Base-by-base conservation (phyloP, 2,797 vertebrate genomes). In the Pseudochromis fuscus region DNA sequence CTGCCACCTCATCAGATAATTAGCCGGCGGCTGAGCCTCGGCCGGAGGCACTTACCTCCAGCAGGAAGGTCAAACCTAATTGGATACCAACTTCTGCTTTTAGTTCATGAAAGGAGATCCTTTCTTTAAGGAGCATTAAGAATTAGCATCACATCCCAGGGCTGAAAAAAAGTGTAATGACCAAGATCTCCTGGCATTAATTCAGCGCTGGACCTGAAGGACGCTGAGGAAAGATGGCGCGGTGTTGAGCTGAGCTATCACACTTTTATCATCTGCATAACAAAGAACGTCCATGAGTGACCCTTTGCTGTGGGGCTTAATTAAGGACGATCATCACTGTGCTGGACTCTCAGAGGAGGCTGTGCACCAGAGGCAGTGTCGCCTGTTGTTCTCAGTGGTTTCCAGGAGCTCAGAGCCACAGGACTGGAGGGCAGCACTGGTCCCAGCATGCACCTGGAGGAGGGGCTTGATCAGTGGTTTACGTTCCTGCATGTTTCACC, bases 31-130 rank as follows among this genome's bases (percentile, higher is more conserved):
- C 35, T 35, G 33, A 35, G 33, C 11, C 33, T 35, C 10, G 33
- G 33, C 35, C 35, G 31, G 38, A 42, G 38, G 38, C 7, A 19
- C 18, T 42, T n/a, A n/a, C 28, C 21, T 33, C 15, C 21, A 24
- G 21, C 9, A 24, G 15, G 45, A 61, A 48, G 58, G 58, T 61
- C 58, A 61, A 46, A 61, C 21, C 42, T 61, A 48, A 61, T 35
- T 48, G 42, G 58, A 24, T 48, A 18, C 38, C 38, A 42, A 19
- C 16, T n/a, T 42, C 38, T 42, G 18, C 38, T 42, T 42, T 42
- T 42, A 42, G 38, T 42, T 42, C 38, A 42, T 42, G 38, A 42
- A 42, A 42, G 38, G n/a, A 7, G 18, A 42, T 19, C 38, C 2
- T 6, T 42, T 18, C 38, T 42, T 18, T n/a, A 42, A 42, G 35